Evolutionary conservation across 2,888 invertebrate species (phyloP), one percentile per base, ranked within the genome.

Genomic region (Boloria selene): DNA sequence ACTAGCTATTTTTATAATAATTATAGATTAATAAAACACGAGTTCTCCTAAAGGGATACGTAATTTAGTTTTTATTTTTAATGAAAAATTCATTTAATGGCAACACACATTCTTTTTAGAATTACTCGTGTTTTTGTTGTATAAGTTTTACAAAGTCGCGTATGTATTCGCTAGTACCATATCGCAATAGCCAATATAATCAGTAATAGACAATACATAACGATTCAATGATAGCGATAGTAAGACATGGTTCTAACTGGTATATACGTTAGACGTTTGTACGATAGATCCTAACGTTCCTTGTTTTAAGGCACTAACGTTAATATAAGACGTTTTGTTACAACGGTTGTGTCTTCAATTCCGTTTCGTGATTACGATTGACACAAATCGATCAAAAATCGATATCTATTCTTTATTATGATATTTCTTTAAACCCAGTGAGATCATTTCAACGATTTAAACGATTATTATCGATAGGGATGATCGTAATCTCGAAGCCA

Each of bases 291-390:
- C 79, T 86, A 85, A 82, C 79, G 85, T 86, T 84, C 85, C 85
- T 83, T 80, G 81, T 82, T 86, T 78, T 84, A 85, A 84, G 87
- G 86, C 87, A 86, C 86, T 87, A 86, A 87, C 81, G 76, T 75
- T 73, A 68, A 74, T 77, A 77, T 83, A 83, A 79, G 80, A 80
- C 78, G 78, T 83, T 82, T 85, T 83, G 83, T 83, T 84, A 80
- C 74, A 76, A 81, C 76, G 87, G 87, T 87, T 85, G 88, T 86
- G 87, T 85, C 81, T 80, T 82, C 59, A 59, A 59, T 47, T 59
- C 59, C 49, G 59, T 59, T 59, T 59, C 31, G 49, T 16, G 59
- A 59, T 49, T 59, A 47, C 49, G 47, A 59, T 59, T 49, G 47
- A 49, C 59, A 31, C n/a, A 49, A 16, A 49, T 59, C 47, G 47